Conservation (phyloP, 2,888 invertebrate species). For the Cheilosia scutellata region DNA sequence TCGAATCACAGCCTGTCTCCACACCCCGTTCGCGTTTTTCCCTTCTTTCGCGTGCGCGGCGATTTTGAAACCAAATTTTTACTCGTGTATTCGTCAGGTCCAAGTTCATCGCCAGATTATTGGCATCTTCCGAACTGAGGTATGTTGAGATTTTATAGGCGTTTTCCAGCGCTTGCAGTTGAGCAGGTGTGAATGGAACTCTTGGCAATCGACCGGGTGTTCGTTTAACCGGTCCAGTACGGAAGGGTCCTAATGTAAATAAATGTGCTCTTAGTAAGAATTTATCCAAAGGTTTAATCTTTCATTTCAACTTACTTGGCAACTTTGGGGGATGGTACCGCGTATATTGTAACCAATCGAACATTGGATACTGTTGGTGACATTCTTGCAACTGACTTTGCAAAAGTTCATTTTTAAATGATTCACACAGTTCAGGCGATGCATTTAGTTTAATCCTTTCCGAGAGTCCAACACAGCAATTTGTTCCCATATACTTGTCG, state of each 20-base stretch:
- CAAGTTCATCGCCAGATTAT: constrained; percentile 86
- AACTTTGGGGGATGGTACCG: constrained; percentile 89
- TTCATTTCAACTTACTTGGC: constrained; percentile 85
- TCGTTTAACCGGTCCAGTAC: constrained; percentile 84
- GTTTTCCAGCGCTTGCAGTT: constrained; percentile 87
- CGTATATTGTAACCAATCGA: constrained; percentile 89
- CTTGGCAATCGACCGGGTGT: constrained; percentile 87
- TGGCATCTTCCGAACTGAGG: constrained; percentile 88
- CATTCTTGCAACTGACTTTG: constrained; percentile 58
- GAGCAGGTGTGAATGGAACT: constrained; percentile 89
- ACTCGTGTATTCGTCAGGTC: constrained; percentile 88
- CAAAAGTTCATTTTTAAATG: constrained; percentile 25
- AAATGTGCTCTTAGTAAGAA: not conserved
- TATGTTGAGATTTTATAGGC: constrained; percentile 88
- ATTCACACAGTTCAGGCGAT: constrained; percentile 60
- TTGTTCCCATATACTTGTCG: constrained; percentile 81
- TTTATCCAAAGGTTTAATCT: not conserved
- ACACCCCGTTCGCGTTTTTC: constrained; percentile 85
- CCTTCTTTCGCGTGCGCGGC: constrained; percentile 90
- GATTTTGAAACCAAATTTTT: constrained; percentile 92
- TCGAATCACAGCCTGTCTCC: constrained; percentile 79
- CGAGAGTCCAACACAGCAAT: constrained; percentile 80
- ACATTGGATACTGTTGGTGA: constrained; percentile 79
- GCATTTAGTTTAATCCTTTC: constrained; percentile 75
- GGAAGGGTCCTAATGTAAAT: constrained; percentile 78